Evolutionary conservation across 2,888 invertebrate genomes (phyloP).

Genomic region (Diadegma fenestrale): DNA sequence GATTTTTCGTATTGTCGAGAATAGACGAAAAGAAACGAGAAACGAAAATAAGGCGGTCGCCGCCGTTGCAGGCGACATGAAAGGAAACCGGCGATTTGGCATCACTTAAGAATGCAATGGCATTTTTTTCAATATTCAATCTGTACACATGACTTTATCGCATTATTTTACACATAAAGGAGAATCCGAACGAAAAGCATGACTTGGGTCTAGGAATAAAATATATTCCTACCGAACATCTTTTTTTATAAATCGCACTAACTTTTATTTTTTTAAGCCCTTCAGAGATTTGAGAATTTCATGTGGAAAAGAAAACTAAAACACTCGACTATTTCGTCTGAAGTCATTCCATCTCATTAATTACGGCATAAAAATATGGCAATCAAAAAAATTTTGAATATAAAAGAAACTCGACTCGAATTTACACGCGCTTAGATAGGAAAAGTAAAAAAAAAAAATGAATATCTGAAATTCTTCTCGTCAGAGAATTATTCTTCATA

Average conservation of each 20-base stretch:
- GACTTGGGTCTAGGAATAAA: background rate
- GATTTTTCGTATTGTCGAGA: conserved; percentile 39
- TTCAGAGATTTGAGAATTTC: background rate
- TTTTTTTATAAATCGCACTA: background rate
- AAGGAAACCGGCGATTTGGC: conserved; percentile 11
- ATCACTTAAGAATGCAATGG: background rate
- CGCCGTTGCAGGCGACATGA: background rate
- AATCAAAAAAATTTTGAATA: no score
- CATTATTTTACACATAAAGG: background rate
- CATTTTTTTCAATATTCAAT: background rate
- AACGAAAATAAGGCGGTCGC: background rate
- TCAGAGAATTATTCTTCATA: no score
- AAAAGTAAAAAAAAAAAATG: no score
- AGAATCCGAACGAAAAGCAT: background rate
- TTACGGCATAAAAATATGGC: no score
- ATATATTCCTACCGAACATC: background rate
- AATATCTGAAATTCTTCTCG: no score
- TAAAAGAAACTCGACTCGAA: no score
- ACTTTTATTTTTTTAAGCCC: background rate
- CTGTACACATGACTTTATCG: background rate
- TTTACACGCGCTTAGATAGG: no score
- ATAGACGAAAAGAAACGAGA: conserved; percentile 5
- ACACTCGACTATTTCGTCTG: background rate
- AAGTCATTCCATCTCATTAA: no score
- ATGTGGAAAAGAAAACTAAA: background rate